phyloP scores from a whole-genome alignment of 2,797 vertebrate genomes.

The Enteromius viviparus region DNA sequence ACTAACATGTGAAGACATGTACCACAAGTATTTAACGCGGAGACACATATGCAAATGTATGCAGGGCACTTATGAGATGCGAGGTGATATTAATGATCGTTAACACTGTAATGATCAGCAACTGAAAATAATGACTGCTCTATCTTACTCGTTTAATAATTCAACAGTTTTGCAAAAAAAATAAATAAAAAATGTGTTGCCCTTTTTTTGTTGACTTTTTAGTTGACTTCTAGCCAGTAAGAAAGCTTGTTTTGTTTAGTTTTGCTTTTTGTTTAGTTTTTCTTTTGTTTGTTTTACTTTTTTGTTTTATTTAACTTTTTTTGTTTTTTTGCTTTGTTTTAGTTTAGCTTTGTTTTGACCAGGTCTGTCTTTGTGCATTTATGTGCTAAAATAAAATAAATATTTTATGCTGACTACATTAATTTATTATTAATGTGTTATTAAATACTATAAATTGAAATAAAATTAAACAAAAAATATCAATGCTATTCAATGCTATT shows the following conservation, averaged over 20 bases:
- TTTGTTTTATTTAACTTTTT: background rate
- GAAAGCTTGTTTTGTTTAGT: background rate
- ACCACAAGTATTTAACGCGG: background rate
- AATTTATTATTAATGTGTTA: background rate
- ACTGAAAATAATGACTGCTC: background rate
- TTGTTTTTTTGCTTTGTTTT: background rate
- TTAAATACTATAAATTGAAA: background rate
- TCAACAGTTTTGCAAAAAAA: background rate
- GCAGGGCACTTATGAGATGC: background rate
- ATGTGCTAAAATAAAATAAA: background rate
- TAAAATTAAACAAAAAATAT: background rate
- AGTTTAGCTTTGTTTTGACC: background rate
- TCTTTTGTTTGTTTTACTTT: background rate
- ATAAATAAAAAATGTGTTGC: no score
- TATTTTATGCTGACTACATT: background rate
- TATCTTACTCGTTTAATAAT: background rate
- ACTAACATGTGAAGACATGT: constrained; percentile 37
- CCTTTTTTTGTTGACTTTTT: no score
- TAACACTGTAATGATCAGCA: constrained; percentile 4
- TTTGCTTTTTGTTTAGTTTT: background rate
- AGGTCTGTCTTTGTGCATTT: background rate
- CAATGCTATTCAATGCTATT: background rate
- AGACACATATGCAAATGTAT: constrained; percentile 9
- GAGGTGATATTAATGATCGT: constrained; percentile 33
- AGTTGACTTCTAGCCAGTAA: background rate